These are phyloP conservation scores for Xerus inauris DNA, from an alignment of 2,113 vertebrate species.

Conservation along the genomic window DNA sequence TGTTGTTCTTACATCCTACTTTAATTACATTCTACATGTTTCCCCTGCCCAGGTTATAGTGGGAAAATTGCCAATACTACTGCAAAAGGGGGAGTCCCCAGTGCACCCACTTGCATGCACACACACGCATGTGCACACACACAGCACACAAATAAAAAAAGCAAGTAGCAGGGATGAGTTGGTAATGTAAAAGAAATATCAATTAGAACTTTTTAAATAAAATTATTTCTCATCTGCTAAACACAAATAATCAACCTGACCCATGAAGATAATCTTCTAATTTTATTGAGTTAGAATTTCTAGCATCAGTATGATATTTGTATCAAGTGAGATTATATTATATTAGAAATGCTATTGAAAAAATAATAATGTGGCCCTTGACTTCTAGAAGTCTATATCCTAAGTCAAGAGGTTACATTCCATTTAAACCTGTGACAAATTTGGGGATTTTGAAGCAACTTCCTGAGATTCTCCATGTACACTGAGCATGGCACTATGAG, in stretches of 20 bases:
- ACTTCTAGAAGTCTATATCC: neutral
- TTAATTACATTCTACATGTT: neutral
- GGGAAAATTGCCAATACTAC: neutral
- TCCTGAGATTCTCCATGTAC: neutral
- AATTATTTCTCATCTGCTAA: constrained; percentile 6
- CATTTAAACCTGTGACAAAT: constrained; percentile 21
- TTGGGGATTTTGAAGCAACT: neutral
- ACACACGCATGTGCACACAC: neutral
- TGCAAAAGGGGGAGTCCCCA: neutral
- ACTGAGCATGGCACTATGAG: neutral
- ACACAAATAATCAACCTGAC: neutral
- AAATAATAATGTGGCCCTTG: neutral
- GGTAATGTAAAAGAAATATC: constrained; percentile 11
- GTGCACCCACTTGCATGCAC: neutral
- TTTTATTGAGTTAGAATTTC: constrained; percentile 56
- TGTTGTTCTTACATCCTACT: neutral
- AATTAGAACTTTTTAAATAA: constrained; percentile 26
- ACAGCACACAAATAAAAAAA: neutral
- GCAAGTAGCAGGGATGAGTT: neutral
- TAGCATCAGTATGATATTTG: neutral
- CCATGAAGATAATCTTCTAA: neutral
- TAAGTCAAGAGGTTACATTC: constrained; percentile 37
- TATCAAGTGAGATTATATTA: neutral
- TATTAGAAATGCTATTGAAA: constrained; percentile 3
- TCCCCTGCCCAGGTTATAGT: neutral